Evolutionary conservation across 2,113 vertebrate species (phyloP).

Genomic region (Odontesthes bonariensis): DNA sequence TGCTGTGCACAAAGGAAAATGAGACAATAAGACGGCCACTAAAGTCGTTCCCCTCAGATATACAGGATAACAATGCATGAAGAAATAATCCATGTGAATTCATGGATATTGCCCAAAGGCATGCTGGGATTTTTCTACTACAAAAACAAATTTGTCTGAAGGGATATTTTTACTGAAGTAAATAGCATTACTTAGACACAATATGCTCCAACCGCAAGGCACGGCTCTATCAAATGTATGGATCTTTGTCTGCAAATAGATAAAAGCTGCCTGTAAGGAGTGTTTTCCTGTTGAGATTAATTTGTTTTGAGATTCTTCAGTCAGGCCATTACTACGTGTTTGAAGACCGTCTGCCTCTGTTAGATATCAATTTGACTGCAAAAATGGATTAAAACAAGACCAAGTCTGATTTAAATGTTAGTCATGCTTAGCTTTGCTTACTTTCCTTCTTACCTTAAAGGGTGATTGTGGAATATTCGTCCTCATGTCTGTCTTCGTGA

Average conservation of each 20-base stretch:
- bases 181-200: background rate
- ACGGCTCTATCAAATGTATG: slow-evolving; percentile 3
- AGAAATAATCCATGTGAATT: background rate
- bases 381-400: background rate
- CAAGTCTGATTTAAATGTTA: background rate
- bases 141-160: background rate
- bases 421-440: background rate
- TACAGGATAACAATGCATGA: background rate
- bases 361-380: background rate
- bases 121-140: background rate
- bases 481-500: background rate
- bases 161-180: background rate
- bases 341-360: background rate
- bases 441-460: background rate
- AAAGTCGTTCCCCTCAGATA: background rate
- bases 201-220: background rate
- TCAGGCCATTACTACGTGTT: background rate
- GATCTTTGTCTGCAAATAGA: background rate
- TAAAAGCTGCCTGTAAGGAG: background rate
- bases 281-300: background rate
- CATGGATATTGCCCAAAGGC: background rate
- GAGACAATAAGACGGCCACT: background rate
- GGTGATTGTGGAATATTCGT: background rate
- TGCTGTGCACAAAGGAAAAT: background rate
- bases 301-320: background rate